phyloP scores from a whole-genome alignment of 2,113 vertebrate genomes.

The Pterophyllum scalare region DNA sequence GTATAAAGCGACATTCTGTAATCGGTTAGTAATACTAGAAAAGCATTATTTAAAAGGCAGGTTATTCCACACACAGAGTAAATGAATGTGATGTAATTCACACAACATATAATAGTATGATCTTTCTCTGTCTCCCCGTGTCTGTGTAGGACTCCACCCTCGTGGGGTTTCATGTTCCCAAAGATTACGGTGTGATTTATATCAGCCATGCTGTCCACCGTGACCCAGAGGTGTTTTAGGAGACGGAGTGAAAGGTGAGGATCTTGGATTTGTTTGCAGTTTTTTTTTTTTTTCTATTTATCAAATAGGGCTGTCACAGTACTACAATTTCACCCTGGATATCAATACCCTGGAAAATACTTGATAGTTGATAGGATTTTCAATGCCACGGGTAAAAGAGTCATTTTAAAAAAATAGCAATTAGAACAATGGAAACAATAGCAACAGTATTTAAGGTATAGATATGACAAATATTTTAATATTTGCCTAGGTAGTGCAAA shows the following conservation, averaged over 20 bases:
- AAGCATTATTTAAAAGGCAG: background rate
- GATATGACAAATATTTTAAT: background rate
- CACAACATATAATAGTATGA: background rate
- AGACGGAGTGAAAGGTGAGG: constrained; percentile 72
- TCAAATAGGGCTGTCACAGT: background rate
- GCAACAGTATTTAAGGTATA: background rate
- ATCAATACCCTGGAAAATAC: background rate
- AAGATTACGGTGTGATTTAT: constrained; percentile 59
- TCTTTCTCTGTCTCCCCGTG: background rate
- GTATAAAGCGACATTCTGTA: background rate
- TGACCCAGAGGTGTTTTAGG: constrained; percentile 72
- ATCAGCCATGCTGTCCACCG: constrained; percentile 67
- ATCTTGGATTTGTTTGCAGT: background rate
- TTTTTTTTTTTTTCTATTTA: background rate
- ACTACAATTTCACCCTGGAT: background rate
- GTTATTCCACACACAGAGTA: background rate
- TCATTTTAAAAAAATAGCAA: background rate
- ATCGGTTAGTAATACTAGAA: background rate
- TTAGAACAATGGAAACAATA: background rate
- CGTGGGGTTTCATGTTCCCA: constrained; percentile 59
- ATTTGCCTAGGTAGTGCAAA: background rate
- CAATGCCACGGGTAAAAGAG: background rate
- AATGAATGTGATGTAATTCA: background rate
- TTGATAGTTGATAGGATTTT: background rate
- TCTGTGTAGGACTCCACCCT: constrained; percentile 65